A percentile compares a stretch with the other conserved stretches of the same genome.
Evolutionary conservation across 2,888 invertebrate genomes (phyloP).

Genomic region (Orthosia cruda): DNA sequence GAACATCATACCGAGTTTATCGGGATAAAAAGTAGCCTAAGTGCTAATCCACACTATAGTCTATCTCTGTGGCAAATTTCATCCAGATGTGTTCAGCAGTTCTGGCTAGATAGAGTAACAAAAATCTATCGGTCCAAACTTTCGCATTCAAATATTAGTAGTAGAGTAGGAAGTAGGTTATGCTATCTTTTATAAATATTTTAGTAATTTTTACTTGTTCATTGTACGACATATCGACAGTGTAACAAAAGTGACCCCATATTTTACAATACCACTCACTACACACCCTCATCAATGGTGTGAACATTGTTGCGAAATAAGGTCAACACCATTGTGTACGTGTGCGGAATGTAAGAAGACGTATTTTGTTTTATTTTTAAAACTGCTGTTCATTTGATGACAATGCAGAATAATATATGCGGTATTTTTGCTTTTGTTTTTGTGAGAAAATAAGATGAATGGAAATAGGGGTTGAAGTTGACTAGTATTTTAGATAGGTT

Average conservation of each 20-base stretch:
- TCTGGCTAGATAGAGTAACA: too few species aligned
- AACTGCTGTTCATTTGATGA: conserved; percentile 45
- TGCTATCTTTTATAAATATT: too few species aligned
- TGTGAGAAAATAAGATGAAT: not conserved
- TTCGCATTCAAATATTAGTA: too few species aligned
- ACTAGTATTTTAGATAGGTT: not conserved
- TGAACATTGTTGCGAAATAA: conserved; percentile 48
- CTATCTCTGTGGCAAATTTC: too few species aligned
- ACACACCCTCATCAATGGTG: conserved; percentile 54
- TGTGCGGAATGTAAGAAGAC: conserved; percentile 38
- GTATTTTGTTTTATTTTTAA: conserved; percentile 36
- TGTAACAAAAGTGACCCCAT: conserved; percentile 12
- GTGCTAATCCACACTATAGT: too few species aligned
- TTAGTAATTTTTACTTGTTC: too few species aligned
- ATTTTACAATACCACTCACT: conserved; percentile 26
- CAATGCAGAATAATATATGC: conserved; percentile 26
- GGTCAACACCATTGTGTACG: conserved; percentile 42
- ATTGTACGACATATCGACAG: not conserved
- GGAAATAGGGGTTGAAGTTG: too few species aligned
- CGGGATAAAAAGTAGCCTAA: too few species aligned
- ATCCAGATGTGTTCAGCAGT: too few species aligned
- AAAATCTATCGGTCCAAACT: too few species aligned
- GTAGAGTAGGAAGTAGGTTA: too few species aligned
- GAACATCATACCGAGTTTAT: too few species aligned
- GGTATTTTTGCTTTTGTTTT: conserved; percentile 4